Conservation (phyloP, 2,888 invertebrate genomes). For the Catocala nupta region DNA sequence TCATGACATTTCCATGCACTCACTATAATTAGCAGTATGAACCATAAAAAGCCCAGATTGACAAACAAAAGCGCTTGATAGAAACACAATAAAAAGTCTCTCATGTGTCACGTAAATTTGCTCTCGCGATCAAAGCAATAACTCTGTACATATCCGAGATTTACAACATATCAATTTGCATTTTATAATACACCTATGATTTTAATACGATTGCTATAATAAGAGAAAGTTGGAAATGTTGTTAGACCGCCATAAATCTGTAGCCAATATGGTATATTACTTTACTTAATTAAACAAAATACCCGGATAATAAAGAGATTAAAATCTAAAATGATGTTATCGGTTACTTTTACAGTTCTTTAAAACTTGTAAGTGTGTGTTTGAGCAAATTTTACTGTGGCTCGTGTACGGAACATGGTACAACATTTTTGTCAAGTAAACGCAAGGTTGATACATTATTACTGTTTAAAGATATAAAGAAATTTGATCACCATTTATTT, state of each 20-base stretch:
- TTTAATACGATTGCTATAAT: slow-evolving; percentile 29
- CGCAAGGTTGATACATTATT: too few species aligned
- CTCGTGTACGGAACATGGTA: neutral
- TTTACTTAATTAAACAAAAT: slow-evolving; percentile 35
- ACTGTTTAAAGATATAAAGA: too few species aligned
- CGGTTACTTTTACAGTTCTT: slow-evolving; percentile 14
- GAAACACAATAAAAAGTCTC: neutral
- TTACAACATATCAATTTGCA: slow-evolving; percentile 25
- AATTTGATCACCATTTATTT: too few species aligned
- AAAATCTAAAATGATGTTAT: slow-evolving; percentile 19
- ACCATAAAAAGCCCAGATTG: neutral
- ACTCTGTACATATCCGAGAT: slow-evolving; percentile 1
- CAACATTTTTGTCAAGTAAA: too few species aligned
- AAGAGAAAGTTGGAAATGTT: slow-evolving; percentile 33
- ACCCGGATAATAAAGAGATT: slow-evolving; percentile 26
- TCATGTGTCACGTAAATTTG: neutral
- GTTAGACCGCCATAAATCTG: slow-evolving; percentile 28
- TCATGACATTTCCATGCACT: neutral
- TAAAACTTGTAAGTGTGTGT: slow-evolving; percentile 3
- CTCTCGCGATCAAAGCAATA: neutral
- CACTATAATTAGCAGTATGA: slow-evolving; percentile 3
- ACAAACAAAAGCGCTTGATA: neutral
- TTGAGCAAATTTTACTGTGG: slow-evolving; percentile 6
- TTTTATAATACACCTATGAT: slow-evolving; percentile 30
- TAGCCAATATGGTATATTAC: slow-evolving; percentile 21